These are phyloP conservation scores for Caenorhabditis inopinata DNA, from an alignment of 1,140 invertebrate species.

Conservation along the genomic window DNA sequence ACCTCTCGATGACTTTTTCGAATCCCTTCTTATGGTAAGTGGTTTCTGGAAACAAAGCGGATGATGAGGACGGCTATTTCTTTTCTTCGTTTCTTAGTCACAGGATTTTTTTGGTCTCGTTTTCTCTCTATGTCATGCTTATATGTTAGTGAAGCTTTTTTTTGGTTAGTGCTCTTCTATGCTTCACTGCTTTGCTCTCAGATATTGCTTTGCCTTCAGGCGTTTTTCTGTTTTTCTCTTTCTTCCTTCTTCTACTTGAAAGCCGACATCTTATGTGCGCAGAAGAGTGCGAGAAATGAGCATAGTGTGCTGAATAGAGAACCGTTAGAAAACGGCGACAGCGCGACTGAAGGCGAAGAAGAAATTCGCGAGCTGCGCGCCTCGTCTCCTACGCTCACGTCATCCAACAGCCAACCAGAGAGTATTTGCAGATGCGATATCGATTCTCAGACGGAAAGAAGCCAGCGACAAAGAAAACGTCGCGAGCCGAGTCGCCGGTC, in stretches of 20 bases:
- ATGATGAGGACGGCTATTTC: constrained; percentile 10
- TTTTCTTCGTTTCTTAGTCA: not conserved
- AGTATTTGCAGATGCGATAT: constrained; percentile 10
- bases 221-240: not conserved
- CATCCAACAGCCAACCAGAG: not conserved
- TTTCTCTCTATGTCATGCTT: constrained; percentile 16
- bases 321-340: not conserved
- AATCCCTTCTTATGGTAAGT: constrained; percentile 1
- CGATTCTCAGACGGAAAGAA: not conserved
- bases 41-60: not conserved
- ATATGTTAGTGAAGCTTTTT: constrained; percentile 17
- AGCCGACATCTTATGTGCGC: not conserved
- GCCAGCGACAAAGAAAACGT: not conserved
- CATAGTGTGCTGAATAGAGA: too few relatives aligned
- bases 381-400: constrained; percentile 26
- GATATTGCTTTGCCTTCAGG: constrained; percentile 32
- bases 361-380: not conserved
- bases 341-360: not conserved
- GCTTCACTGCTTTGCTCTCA: constrained; percentile 7
- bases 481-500: not conserved
- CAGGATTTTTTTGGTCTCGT: not conserved
- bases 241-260: not conserved
- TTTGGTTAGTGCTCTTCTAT: not conserved
- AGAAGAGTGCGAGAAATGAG: not conserved
- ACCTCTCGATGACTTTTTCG: not conserved